These are phyloP conservation scores for Stenichneumon culpator DNA, from an alignment of 2,888 invertebrate species.

Conservation along the genomic window DNA sequence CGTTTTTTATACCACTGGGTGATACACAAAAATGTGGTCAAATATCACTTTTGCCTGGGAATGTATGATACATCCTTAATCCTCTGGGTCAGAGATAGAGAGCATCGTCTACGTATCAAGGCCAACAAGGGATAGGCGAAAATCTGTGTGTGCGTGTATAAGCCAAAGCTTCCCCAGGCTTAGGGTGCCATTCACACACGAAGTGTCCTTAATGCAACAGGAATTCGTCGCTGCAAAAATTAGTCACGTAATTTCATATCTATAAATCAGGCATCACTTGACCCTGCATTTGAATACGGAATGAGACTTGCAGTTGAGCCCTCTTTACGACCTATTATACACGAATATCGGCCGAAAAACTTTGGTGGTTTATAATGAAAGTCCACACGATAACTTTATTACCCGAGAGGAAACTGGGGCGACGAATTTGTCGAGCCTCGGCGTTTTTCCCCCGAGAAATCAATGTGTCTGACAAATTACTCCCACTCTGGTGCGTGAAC, in stretches of 20 bases:
- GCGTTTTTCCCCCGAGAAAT: not conserved
- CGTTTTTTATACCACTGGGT: not conserved
- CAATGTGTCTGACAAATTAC: slow-evolving; percentile 8
- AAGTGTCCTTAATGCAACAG: slow-evolving; percentile 3
- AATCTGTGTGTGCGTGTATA: not conserved
- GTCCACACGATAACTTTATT: not conserved
- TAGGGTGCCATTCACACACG: slow-evolving; percentile 1
- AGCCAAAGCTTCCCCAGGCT: slow-evolving; percentile 6
- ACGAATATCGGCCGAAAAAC: slow-evolving; percentile 21
- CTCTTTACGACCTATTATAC: slow-evolving; percentile 6
- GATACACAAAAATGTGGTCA: not conserved
- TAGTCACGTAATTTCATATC: not conserved
- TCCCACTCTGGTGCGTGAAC: not conserved
- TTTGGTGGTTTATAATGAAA: not conserved
- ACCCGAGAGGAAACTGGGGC: not conserved
- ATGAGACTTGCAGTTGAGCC: not conserved
- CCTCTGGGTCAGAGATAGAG: not conserved
- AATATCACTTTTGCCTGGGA: not conserved
- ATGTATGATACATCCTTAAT: slow-evolving; percentile 8
- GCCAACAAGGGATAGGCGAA: not conserved
- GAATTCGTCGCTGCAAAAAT: slow-evolving; percentile 16
- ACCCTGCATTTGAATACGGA: not conserved
- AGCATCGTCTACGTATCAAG: not conserved
- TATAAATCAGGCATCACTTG: slow-evolving; percentile 6
- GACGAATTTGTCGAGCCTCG: not conserved